phyloP scores from a whole-genome alignment of 2,888 invertebrate genomes.

The Leistus spinibarbis region DNA sequence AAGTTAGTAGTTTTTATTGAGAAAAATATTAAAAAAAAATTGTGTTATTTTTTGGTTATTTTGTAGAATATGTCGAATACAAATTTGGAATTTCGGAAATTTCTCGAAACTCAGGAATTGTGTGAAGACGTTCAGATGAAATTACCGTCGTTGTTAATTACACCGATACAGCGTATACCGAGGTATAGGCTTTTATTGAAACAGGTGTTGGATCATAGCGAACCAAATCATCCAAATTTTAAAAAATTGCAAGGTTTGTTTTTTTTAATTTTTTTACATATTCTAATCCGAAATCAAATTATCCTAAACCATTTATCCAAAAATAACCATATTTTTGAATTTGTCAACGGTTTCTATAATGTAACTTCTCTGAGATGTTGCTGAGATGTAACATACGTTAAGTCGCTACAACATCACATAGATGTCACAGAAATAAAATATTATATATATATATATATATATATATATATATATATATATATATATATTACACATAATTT shows the following conservation, averaged over 20 bases:
- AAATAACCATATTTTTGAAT: no score
- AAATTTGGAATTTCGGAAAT: slow-evolving; percentile 62
- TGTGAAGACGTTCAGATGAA: slow-evolving; percentile 73
- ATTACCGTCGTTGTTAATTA: slow-evolving; percentile 73
- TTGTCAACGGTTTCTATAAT: slow-evolving; percentile 43
- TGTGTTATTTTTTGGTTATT: slow-evolving; percentile 21
- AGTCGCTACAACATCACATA: no score
- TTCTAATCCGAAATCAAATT: no score
- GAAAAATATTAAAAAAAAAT: slow-evolving; percentile 27
- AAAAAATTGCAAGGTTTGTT: slow-evolving; percentile 59
- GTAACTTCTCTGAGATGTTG: no score
- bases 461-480: no score
- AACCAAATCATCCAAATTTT: slow-evolving; percentile 64
- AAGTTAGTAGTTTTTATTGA: slow-evolving; percentile 57
- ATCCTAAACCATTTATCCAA: no score
- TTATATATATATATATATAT: no score
- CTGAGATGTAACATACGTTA: no score
- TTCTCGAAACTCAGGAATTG: slow-evolving; percentile 68
- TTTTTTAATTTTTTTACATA: not conserved
- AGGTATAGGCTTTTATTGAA: slow-evolving; percentile 74
- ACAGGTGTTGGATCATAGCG: slow-evolving; percentile 69
- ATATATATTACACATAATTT: no score
- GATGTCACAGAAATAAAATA: no score
- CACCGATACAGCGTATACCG: slow-evolving; percentile 79
- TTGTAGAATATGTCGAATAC: slow-evolving; percentile 60